Base-by-base conservation (phyloP, 2,113 vertebrate species). In the Hemiprocne comata region DNA sequence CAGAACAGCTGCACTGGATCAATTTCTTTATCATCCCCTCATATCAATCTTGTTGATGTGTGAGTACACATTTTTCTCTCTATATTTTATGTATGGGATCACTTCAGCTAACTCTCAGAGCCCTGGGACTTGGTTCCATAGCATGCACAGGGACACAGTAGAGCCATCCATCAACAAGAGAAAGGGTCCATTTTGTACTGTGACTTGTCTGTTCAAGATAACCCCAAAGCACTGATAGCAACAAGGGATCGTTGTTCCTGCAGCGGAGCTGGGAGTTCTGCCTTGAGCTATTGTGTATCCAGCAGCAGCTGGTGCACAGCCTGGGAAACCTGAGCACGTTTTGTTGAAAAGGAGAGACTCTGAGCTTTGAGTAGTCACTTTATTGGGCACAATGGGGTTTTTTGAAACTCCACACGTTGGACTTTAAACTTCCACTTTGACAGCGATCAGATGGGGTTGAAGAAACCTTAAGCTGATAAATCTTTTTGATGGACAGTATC, bases 401-500 rank as follows among this genome's bases (percentile, higher is more conserved):
- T 70, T 29, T 70, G 28, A 87, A 89, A 55, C 42, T 75, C 62
- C n/a, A 69, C 17, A 18, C 11, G 34, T 33, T 74, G 61, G 77
- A 58, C 58, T 93, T 95, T 67, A 78, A 93, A 78, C 9, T 60
- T 93, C 50, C 62, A 79, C 58, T 91, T 92, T 93, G 90, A 92
- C 88, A 95, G 76, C 50, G 74, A 44, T 81, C 80, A 96, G 94
- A 86, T 72, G 61, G 26, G 73, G 40, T 25, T 16, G 91, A 70
- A 93, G 76, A 88, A 90, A 40, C 34, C n/a, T 78, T 58, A 54
- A 95, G 86, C 80, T 90, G 90, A 92, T 89, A 92, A 82, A 89
- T 62, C 62, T 69, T 42, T 86, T 71, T 94, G 88, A 94, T 62
- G 76, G 95, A 92, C 77, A 81, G 90, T 17, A 78, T 61, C 80